Base-by-base conservation (phyloP, 2,797 vertebrate genomes). In the Tragelaphus eurycerus region DNA sequence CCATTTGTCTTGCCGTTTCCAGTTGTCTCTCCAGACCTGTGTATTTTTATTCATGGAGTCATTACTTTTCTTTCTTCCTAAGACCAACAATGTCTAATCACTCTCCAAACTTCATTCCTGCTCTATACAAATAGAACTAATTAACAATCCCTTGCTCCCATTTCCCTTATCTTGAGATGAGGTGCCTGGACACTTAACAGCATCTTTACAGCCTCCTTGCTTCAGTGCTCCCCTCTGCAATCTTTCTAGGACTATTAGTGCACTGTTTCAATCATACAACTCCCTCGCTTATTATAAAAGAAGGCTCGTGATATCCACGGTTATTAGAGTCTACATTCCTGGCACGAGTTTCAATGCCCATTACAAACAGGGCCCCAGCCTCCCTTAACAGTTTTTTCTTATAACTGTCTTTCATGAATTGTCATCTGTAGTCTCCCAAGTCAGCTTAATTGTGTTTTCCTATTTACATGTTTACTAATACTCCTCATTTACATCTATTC, bases 311-410 rank as follows among this genome's bases (percentile, higher is more conserved):
- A 89, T 93, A 85, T 76, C 55, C 46, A 29, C 81, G 34, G 60
- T 90, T 87, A 94, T 90, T 85, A 84, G 34, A 81, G n/a, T 88
- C 90, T 87, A 85, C 38, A 34, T 93, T 93, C 46, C 82, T 76
- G 82, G 62, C 92, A 78, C 11, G 76, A 50, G 43, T 55, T 82
- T 88, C 31, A 93, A 7, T 86, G 85, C 67, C 46, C 87, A 46
- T 95, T 95, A 95, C 48, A 94, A 94, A 83, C 13, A 96, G 60
- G 38, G 29, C 60, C 21, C 52, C 60, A 78, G 52, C 6, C 48
- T 93, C 90, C 86, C 71, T 90, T 67, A 92, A 90, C n/a, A 76
- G 46, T 79, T 93, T 95, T 71, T 88, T 67, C 54, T 90, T 48
- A 84, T 89, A 84, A 79, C 83, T 95, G 1, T 84, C 54, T 67